A percentile compares a stretch with the other conserved stretches of the same genome.
Evolutionary conservation across 2,888 invertebrate species (phyloP).

Genomic region (Nymphalis polychloros): DNA sequence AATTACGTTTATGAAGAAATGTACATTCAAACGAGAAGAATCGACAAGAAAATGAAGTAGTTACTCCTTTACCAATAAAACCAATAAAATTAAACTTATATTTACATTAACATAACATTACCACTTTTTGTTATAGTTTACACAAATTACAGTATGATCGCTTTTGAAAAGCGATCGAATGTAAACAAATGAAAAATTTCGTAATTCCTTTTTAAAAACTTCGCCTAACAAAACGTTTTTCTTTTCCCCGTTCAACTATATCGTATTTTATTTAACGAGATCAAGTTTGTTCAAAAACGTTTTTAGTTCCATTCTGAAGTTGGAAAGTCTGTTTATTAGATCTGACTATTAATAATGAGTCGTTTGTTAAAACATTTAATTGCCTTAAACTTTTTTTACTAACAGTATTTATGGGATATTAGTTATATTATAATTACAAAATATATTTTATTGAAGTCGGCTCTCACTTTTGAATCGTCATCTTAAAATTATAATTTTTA

Average conservation of each 20-base stretch:
- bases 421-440: no score
- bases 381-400: no score
- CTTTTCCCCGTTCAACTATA: slow-evolving; percentile 31
- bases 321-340: not conserved
- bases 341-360: not conserved
- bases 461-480: no score
- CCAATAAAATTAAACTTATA: no score
- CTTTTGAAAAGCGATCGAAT: slow-evolving; percentile 13
- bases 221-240: slow-evolving; percentile 30
- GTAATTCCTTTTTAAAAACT: slow-evolving; percentile 18
- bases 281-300: slow-evolving; percentile 25
- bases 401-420: not conserved
- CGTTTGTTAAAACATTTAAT: not conserved
- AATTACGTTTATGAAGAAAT: no score
- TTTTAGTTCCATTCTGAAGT: slow-evolving; percentile 21
- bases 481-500: no score
- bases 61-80: no score
- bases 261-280: slow-evolving; percentile 33
- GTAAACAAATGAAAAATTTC: slow-evolving; percentile 23
- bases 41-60: no score
- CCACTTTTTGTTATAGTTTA: not conserved
- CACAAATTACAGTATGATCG: not conserved
- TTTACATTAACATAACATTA: no score
- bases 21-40: no score
- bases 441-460: no score